Evolutionary conservation across 2,797 vertebrate genomes (phyloP), one percentile per base, ranked within the genome.

Genomic region (Falco biarmicus): DNA sequence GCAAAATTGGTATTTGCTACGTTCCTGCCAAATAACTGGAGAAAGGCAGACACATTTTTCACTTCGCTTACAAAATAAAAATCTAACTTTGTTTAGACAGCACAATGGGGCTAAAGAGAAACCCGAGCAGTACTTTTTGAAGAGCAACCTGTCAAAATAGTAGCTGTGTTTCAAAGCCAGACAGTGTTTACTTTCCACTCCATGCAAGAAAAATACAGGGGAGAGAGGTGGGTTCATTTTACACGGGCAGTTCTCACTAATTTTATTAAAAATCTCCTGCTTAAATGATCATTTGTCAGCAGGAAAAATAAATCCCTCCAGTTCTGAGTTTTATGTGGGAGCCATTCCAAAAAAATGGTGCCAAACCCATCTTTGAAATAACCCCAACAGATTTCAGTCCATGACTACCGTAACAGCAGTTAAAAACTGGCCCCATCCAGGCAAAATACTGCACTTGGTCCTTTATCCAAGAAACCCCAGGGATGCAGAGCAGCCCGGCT

Each of bases 21-120:
- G 60, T 98, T 98, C 97, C 97, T 82, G 97, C 97, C 90, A 98
- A 97, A 91, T 34, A 79, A 87, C 18, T 10, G 65, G 76, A 93
- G 84, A 76, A 95, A 90, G 32, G 61, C 93, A 94, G 96, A 88
- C 81, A 57, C 69, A 76, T 95, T 96, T 94, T 96, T 95, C 88
- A 92, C 77, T 87, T 87, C 1, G 7, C 89, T 97, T 92, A 94
- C 80, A 90, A 79, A 96, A 90, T 84, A 91, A 95, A 93, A 87
- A 83, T 43, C 73, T 71, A 56, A 77, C 95, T 97, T 83, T 85
- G 88, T 92, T 96, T 87, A 90, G 94, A 89, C 83, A 93, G 92
- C 65, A 85, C 80, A 82, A 84, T 12, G 37, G 43, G 87, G 93
- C 93, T 95, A 68, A 96, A 93, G 94, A 96, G 90, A 92, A 95